Conservation (phyloP, 2,113 vertebrate species). For the Arizona elegans region DNA sequence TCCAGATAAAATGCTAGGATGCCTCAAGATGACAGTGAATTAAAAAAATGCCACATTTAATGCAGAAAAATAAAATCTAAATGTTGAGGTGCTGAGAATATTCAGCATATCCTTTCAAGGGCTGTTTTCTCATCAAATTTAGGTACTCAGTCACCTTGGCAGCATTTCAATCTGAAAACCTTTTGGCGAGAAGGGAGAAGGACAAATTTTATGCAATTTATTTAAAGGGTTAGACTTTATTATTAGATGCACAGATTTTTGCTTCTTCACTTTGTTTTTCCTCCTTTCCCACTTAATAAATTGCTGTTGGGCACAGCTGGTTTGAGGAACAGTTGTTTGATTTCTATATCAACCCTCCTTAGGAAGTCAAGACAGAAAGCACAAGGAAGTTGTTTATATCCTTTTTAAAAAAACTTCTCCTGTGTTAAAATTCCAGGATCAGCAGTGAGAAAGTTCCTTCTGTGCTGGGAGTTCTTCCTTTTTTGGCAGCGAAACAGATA, state of each 20-base stretch:
- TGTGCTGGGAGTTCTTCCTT: slow-evolving; percentile 16
- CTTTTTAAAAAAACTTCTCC: neutral
- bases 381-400: slow-evolving; percentile 32
- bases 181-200: neutral
- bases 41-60: neutral
- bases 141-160: slow-evolving; percentile 46
- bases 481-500: slow-evolving; percentile 19
- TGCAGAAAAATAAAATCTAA: slow-evolving; percentile 12
- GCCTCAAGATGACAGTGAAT: neutral
- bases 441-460: slow-evolving; percentile 31
- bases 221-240: slow-evolving; percentile 48
- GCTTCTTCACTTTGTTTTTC: neutral
- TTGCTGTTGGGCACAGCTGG: slow-evolving; percentile 13
- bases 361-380: slow-evolving; percentile 38
- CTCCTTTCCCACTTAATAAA: slow-evolving; percentile 24
- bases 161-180: slow-evolving; percentile 34
- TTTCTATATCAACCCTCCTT: slow-evolving; percentile 43
- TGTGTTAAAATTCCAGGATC: slow-evolving; percentile 35
- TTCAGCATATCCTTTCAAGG: slow-evolving; percentile 35
- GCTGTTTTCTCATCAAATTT: slow-evolving; percentile 29
- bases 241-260: slow-evolving; percentile 34
- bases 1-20: slow-evolving; percentile 32
- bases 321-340: slow-evolving; percentile 34
- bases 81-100: slow-evolving; percentile 35
- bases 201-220: slow-evolving; percentile 38